Evolutionary conservation across 1,140 invertebrate species (phyloP).

Genomic region (Saxidomus purpurata): DNA sequence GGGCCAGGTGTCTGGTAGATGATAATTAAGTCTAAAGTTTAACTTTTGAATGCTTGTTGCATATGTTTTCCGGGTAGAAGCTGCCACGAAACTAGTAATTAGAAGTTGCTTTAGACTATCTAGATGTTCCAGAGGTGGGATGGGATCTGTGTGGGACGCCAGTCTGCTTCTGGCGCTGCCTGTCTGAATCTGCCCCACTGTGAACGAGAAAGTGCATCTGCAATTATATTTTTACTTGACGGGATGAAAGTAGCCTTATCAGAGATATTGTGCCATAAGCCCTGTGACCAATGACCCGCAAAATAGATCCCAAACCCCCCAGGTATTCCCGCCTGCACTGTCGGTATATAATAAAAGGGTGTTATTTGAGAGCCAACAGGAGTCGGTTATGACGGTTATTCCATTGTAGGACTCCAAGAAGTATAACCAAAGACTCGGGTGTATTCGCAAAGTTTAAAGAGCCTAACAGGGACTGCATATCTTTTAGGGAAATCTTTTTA

Average conservation of each 20-base stretch:
- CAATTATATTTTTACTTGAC: slow-evolving; percentile 24
- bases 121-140: too few relatives aligned
- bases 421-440: slow-evolving; percentile 49
- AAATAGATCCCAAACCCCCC: too few relatives aligned
- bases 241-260: background rate
- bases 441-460: slow-evolving; percentile 48
- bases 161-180: slow-evolving; percentile 28
- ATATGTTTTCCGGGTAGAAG: too few relatives aligned
- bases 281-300: too few relatives aligned
- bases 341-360: slow-evolving; percentile 39
- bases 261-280: background rate
- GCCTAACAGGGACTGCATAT: slow-evolving; percentile 56
- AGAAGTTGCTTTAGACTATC: too few relatives aligned
- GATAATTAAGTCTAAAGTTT: too few relatives aligned
- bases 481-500: background rate
- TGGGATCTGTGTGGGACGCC: too few relatives aligned
- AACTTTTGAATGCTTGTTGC: too few relatives aligned
- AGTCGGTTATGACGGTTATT: slow-evolving; percentile 6
- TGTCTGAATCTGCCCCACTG: slow-evolving; percentile 26
- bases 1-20: too few relatives aligned
- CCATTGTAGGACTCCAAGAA: slow-evolving; percentile 44
- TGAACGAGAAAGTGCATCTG: slow-evolving; percentile 42
- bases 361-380: background rate
- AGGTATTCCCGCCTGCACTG: background rate
- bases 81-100: too few relatives aligned